Percentiles rank a stretch among this genome's conserved stretches.
Conservation (phyloP, 1,140 invertebrate genomes). For the Pseudomyrmex gracilis region DNA sequence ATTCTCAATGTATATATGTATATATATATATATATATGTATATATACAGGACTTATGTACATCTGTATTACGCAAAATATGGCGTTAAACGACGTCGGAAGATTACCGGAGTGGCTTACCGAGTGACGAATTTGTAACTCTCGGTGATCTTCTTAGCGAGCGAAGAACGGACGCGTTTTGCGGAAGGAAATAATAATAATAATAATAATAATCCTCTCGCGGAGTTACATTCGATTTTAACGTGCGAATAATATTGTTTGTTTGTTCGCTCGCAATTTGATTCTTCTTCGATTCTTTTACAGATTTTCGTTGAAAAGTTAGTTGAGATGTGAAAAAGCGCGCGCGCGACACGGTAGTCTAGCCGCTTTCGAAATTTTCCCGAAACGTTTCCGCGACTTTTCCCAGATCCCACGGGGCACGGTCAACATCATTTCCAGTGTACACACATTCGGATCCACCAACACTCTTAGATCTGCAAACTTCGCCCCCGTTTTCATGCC, state of each 20-base stretch:
- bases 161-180: no score
- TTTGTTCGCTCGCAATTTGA: background rate
- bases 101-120: constrained; percentile 76
- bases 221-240: no score
- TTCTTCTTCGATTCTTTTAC: no score
- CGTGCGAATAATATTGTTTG: no score
- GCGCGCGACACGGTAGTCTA: constrained; percentile 26
- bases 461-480: constrained; percentile 71
- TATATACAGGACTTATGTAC: constrained; percentile 46
- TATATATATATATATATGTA: constrained; percentile 35
- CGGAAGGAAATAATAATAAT: background rate
- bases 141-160: constrained; percentile 18
- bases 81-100: constrained; percentile 76
- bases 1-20: background rate
- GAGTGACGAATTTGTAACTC: constrained; percentile 71
- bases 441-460: constrained; percentile 75
- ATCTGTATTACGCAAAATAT: constrained; percentile 77
- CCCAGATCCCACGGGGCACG: constrained; percentile 61
- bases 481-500: constrained; percentile 77
- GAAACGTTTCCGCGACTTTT: constrained; percentile 53
- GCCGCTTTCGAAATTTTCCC: constrained; percentile 29
- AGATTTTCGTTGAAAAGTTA: constrained; percentile 42
- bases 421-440: constrained; percentile 80
- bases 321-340: constrained; percentile 33
- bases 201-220: no score